Conservation (phyloP, 1,140 invertebrate genomes). For the Archivesica marissinica region DNA sequence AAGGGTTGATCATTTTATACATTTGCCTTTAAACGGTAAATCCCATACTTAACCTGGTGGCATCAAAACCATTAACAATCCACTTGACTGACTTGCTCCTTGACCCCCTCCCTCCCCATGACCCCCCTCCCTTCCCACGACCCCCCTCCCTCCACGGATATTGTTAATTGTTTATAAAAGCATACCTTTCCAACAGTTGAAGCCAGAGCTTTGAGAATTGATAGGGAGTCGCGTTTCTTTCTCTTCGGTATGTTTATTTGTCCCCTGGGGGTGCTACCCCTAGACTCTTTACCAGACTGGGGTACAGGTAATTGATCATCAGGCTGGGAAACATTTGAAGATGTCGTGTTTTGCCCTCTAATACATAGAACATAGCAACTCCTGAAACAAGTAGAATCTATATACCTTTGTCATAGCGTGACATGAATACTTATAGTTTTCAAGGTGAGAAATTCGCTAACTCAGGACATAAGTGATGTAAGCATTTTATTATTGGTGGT, state of each 20-base stretch:
- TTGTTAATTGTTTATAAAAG: no score
- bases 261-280: not conserved
- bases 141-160: no score
- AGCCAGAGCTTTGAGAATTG: slow-evolving; percentile 17
- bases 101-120: no score
- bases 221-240: slow-evolving; percentile 3
- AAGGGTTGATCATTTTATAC: no score
- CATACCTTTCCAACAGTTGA: slow-evolving; percentile 29
- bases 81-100: no score
- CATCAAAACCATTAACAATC: no score
- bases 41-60: no score
- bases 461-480: not conserved
- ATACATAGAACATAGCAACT: not conserved
- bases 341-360: not conserved
- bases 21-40: no score
- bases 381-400: not conserved
- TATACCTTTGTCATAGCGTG: not conserved
- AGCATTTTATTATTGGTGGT: not conserved
- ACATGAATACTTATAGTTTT: not conserved
- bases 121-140: no score
- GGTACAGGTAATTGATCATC: not conserved
- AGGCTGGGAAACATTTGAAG: not conserved
- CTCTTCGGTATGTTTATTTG: slow-evolving; percentile 21
- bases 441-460: not conserved
- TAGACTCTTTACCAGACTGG: no score